These are phyloP conservation scores for Pemphigus obesinymphae DNA, from an alignment of 1,140 invertebrate genomes.

Conservation along the genomic window DNA sequence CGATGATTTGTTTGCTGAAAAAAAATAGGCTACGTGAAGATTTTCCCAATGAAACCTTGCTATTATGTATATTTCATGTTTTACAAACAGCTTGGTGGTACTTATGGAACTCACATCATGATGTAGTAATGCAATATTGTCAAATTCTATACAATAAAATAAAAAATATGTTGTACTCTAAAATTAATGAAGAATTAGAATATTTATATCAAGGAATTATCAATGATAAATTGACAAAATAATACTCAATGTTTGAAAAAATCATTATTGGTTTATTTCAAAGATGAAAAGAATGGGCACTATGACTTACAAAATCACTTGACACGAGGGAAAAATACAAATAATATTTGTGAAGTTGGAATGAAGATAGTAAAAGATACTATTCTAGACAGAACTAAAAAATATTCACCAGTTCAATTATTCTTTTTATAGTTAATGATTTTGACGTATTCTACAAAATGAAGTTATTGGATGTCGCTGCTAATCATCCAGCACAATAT, in stretches of 20 bases:
- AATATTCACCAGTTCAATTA: neutral
- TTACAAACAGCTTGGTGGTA: neutral
- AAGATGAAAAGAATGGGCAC: neutral
- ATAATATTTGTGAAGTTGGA: conserved; percentile 3
- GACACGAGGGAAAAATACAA: neutral
- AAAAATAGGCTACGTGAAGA: neutral
- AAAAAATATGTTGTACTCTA: neutral
- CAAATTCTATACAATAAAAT: neutral
- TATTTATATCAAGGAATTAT: neutral
- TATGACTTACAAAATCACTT: neutral
- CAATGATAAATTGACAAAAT: neutral
- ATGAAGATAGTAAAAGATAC: conserved; percentile 2
- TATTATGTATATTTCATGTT: neutral
- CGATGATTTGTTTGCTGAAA: neutral
- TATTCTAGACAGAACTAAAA: conserved; percentile 1
- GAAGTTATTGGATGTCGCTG: too few species aligned
- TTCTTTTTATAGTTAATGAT: too few species aligned
- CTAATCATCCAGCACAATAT: too few species aligned
- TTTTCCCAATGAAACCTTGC: neutral
- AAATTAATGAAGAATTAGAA: neutral
- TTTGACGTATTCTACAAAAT: too few species aligned
- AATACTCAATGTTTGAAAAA: neutral
- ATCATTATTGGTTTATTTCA: neutral
- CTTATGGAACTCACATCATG: neutral
- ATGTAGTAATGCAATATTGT: neutral